Percentiles rank a stretch among this genome's conserved stretches.
phyloP scores from a whole-genome alignment of 2,797 vertebrate genomes.

The Galago senegalensis region DNA sequence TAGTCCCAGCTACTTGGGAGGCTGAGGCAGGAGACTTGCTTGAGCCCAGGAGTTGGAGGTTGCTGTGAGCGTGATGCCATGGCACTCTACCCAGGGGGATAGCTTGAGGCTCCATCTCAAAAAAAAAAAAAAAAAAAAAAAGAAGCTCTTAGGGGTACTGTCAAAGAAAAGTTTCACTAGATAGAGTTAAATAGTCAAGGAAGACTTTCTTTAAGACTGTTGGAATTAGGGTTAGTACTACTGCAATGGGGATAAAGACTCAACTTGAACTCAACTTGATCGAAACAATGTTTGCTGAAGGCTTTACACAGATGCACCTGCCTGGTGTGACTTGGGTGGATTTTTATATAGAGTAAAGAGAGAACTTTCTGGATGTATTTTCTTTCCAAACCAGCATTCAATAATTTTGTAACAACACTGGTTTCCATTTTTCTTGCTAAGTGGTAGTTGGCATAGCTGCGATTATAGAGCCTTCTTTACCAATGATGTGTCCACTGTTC shows the following conservation, averaged over 20 bases:
- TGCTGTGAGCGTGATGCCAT: too few species aligned
- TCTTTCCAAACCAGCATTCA: neutral
- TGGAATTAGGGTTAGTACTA: neutral
- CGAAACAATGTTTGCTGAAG: neutral
- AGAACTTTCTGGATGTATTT: neutral
- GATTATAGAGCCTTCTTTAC: neutral
- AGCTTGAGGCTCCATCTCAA: too few species aligned
- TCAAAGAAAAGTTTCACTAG: neutral
- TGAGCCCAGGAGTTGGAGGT: too few species aligned
- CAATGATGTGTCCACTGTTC: neutral
- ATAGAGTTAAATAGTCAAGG: neutral
- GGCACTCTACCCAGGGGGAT: too few species aligned
- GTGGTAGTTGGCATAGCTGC: neutral
- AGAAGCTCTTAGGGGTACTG: slow-evolving; percentile 26
- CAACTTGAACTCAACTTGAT: slow-evolving; percentile 28
- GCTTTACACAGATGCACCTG: neutral
- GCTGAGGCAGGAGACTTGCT: too few species aligned
- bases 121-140: too few species aligned
- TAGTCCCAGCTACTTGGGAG: too few species aligned
- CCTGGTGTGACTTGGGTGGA: neutral
- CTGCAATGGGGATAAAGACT: neutral
- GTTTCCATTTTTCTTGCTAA: neutral
- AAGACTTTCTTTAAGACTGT: neutral
- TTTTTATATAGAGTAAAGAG: neutral
- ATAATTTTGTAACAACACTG: neutral